These are phyloP conservation scores for Pseudochromis fuscus DNA, from an alignment of 2,797 vertebrate genomes.

Conservation along the genomic window DNA sequence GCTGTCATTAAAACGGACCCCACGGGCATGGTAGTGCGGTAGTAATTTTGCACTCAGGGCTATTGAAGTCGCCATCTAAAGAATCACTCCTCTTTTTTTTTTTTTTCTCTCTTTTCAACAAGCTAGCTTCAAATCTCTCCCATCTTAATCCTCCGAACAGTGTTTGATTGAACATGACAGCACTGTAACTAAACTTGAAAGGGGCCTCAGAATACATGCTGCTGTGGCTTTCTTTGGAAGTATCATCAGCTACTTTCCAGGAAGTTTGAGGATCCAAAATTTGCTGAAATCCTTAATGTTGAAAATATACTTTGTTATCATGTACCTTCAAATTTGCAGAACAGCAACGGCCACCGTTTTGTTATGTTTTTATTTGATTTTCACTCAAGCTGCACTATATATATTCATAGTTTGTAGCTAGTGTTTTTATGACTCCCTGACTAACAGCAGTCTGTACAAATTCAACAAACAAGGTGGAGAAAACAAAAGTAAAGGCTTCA, in stretches of 20 bases:
- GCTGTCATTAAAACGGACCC: constrained; percentile 87
- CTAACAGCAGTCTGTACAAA: constrained; percentile 2
- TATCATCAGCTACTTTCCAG: constrained; percentile 74
- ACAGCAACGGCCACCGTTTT: constrained; percentile 17
- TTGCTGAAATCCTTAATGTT: constrained; percentile 54
- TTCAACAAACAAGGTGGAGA: constrained; percentile 40
- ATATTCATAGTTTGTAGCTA: constrained; percentile 20
- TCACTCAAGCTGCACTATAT: constrained; percentile 6
- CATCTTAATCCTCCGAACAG: constrained; percentile 68
- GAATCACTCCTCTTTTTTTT: constrained; percentile 61
- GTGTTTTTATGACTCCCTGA: constrained; percentile 20
- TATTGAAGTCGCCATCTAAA: constrained; percentile 82
- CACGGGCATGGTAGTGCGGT: constrained; percentile 67
- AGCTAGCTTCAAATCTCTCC: constrained; percentile 74
- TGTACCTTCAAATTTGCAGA: constrained; percentile 3
- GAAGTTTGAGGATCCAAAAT: constrained; percentile 62
- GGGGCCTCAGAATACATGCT: constrained; percentile 69
- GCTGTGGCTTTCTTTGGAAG: constrained; percentile 74
- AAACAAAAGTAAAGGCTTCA: constrained; percentile 64
- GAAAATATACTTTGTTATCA: constrained; percentile 19
- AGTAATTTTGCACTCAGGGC: constrained; percentile 82
- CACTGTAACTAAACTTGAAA: constrained; percentile 82
- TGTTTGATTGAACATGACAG: constrained; percentile 82
- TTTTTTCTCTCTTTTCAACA: constrained; percentile 48
- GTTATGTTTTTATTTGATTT: constrained; percentile 3